Evolutionary conservation across 2,113 vertebrate genomes (phyloP), one percentile per base, ranked within the genome.

Genomic region (Hemibagrus wyckioides): DNA sequence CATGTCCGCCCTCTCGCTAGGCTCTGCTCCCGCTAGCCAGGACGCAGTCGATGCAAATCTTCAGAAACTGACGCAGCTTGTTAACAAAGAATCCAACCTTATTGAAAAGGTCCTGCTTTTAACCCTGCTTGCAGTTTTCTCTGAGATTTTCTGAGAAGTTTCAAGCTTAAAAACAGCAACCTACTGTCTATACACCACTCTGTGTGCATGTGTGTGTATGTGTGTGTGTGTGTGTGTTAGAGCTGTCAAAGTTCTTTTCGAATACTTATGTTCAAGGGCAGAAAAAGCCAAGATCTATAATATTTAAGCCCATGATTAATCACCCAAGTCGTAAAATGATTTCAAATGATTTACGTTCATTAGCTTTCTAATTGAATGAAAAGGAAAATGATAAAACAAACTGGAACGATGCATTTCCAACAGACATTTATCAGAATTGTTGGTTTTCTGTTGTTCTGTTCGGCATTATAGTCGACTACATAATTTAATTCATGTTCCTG

Each of bases 11-110:
- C 93, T 13, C 90, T 93, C 88, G 95, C 92, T 94, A 99, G 98
- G 97, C 93, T 90, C 94, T 89, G 94, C 94, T 92, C 93, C 95
- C 19, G 89, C 94, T 93, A 95, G 95, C 95, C 97, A 97, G 93
- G 97, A 99, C 92, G 94, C 92, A 65, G 93, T 97, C 94, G 98
- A 99, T 92, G 97, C 97, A 93, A 99, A 99, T 95, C 96, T 99
- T 67, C 97, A 97, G 96, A 99, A 99, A 96, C 96, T 99, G 94
- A 99, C 98, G 88, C 98, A 99, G 87, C 98, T 99, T 96, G 98
- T 99, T 96, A 99, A 99, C 96, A 99, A 99, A 96, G 98, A 99
- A 91, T 99, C 98, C 96, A 99, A 97, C 96, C 95, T 99, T 93
- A 99, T 99, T 95, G 98, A 99, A 95, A 99, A 99, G 98, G 98